Conservation (phyloP, 2,113 vertebrate species). For the Nothobranchius furzeri region DNA sequence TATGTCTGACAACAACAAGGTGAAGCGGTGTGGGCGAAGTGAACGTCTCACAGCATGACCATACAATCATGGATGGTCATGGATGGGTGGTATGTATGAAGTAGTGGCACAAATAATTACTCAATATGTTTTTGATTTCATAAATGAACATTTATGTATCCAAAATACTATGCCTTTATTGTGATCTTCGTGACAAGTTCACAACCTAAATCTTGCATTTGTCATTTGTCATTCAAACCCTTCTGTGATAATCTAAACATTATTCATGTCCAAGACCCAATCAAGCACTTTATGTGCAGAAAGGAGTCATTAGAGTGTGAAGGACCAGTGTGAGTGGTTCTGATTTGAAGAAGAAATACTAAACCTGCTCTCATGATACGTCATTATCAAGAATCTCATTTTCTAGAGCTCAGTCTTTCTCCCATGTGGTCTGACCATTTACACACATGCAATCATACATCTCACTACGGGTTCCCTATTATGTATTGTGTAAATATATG, state of each 20-base stretch:
- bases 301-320: constrained; percentile 30
- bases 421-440: constrained; percentile 28
- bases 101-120: too few species aligned
- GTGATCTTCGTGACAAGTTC: constrained; percentile 16
- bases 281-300: constrained; percentile 51
- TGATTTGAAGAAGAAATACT: constrained; percentile 53
- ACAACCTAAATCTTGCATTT: constrained; percentile 8
- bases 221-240: constrained; percentile 34
- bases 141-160: too few species aligned
- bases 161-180: constrained; percentile 1
- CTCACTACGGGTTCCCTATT: constrained; percentile 5
- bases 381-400: constrained; percentile 49
- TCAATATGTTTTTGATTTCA: too few species aligned
- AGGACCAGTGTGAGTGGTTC: constrained; percentile 43
- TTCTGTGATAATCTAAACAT: constrained; percentile 53
- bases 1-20: too few species aligned
- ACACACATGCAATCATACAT: constrained; percentile 21
- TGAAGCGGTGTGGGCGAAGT: too few species aligned
- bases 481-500: constrained; percentile 26
- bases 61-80: too few species aligned
- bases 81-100: too few species aligned
- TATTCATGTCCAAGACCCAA: constrained; percentile 56
- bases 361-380: constrained; percentile 31
- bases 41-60: too few species aligned
- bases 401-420: constrained; percentile 30